A percentile compares a stretch with the other conserved stretches of the same genome.
Conservation (phyloP, 2,888 invertebrate species). For the Nomada ferruginata region DNA sequence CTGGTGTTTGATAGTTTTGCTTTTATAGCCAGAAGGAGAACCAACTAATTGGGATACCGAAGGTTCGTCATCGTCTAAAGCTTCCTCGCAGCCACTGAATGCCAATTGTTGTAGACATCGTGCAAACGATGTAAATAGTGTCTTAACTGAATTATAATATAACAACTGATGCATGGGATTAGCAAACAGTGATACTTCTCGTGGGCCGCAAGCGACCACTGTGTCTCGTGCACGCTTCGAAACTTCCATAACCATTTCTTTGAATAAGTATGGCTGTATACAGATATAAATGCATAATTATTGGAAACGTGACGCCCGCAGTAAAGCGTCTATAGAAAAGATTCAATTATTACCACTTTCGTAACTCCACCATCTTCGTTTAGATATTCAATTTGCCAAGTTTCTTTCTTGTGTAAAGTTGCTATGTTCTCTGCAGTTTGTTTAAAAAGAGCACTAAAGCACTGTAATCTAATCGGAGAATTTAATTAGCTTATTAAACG, state of each 20-base stretch:
- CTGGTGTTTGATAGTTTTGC: constrained; percentile 77
- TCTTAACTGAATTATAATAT: constrained; percentile 80
- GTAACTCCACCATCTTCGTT: constrained; percentile 95
- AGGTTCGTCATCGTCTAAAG: constrained; percentile 85
- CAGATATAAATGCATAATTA: constrained; percentile 7
- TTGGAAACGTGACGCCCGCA: constrained; percentile 4
- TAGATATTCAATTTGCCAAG: constrained; percentile 94
- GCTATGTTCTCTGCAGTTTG: constrained; percentile 92
- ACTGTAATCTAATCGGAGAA: constrained; percentile 87
- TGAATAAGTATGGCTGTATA: constrained; percentile 89
- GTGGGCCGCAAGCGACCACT: constrained; percentile 89
- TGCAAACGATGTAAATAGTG: constrained; percentile 79
- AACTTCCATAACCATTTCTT: constrained; percentile 90
- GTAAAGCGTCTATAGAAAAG: not conserved
- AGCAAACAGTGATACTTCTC: constrained; percentile 87
- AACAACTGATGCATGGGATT: constrained; percentile 83
- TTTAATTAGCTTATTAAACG: not conserved
- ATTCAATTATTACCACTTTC: constrained; percentile 86
- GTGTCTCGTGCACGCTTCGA: constrained; percentile 89
- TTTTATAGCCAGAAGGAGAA: constrained; percentile 85
- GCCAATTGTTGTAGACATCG: constrained; percentile 91
- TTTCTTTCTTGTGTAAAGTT: constrained; percentile 90
- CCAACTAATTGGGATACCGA: constrained; percentile 88
- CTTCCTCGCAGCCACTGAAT: constrained; percentile 88
- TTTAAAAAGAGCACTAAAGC: constrained; percentile 93